These are phyloP conservation scores for Microcebus tavaratra DNA, from an alignment of 2,113 vertebrate species.

Conservation along the genomic window DNA sequence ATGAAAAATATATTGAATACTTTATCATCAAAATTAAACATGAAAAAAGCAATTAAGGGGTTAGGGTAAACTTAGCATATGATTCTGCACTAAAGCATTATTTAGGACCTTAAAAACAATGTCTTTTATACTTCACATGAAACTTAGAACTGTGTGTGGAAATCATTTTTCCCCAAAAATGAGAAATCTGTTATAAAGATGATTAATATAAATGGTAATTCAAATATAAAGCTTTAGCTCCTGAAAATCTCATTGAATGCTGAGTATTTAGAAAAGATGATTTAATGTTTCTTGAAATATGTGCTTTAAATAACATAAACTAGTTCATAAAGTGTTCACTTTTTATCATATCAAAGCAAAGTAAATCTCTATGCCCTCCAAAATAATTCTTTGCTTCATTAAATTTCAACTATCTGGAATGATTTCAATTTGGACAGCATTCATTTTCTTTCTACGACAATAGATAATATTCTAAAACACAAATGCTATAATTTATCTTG, in stretches of 20 bases:
- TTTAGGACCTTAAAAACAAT: neutral
- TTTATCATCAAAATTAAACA: constrained; percentile 18
- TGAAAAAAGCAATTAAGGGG: neutral
- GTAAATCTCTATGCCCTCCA: constrained; percentile 60
- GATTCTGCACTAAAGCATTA: neutral
- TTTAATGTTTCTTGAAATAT: constrained; percentile 61
- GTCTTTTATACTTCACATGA: neutral
- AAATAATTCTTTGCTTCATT: constrained; percentile 72
- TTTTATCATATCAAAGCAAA: constrained; percentile 56
- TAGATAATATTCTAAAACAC: neutral
- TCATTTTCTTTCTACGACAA: constrained; percentile 57
- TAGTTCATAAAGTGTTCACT: constrained; percentile 51
- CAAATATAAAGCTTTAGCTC: constrained; percentile 64
- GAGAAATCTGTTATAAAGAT: constrained; percentile 45
- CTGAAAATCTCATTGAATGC: constrained; percentile 55
- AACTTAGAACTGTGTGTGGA: constrained; percentile 15
- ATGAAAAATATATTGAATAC: neutral
- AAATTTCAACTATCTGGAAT: constrained; percentile 52
- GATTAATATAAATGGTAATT: constrained; percentile 52
- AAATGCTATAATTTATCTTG: constrained; percentile 14
- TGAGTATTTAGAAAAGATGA: constrained; percentile 65
- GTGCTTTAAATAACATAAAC: constrained; percentile 66
- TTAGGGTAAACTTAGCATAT: neutral
- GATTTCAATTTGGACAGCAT: constrained; percentile 68
- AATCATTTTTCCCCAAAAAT: neutral